Evolutionary conservation across 2,888 invertebrate species (phyloP), one percentile per base, ranked within the genome.

Genomic region (Pseudococcus longispinus): DNA sequence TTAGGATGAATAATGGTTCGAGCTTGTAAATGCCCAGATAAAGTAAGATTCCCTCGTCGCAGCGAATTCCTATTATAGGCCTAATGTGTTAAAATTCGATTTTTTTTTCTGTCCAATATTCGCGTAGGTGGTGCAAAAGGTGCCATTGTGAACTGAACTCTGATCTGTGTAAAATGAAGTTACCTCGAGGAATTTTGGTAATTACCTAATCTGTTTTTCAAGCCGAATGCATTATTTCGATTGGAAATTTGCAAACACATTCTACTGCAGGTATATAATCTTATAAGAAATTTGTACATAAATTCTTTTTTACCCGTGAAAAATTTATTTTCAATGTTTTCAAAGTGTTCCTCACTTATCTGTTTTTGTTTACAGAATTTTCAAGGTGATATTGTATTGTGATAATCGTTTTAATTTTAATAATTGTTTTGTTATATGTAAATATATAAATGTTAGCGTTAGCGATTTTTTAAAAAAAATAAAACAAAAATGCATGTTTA

Each of bases 361-460:
- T 65, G 23, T 29, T 29, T 70, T 29, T 70, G 15, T 70, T 70
- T 70, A 15, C 70, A 32, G 29, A 70, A 70, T 70, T 70, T 70
- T 70, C 29, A 23, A 60, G 13, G 70, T 70, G 70, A 70, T 70
- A 70, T 70, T 70, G 15, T 70, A 70, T 70, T 70, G 70, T 70
- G 70, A 70, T 70, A 70, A 18, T 70, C 29, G 18, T 70, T 70
- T 70, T 70, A 70, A 29, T 65, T 70, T 70, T 20, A 70, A 37
- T 37, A 11, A 18, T 70, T 55, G n/a, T 60, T 70, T 70, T 70
- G 70, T 70, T 70, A 29, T 15, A 70, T 70, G 29, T 70, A 32
- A 6, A 32, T 70, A 70, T 0, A 15, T 70, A 18, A 29, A 18
- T 29, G 29, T 29, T 60, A 60, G 20, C 8, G 23, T 29, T 70